phyloP scores from a whole-genome alignment of 2,888 invertebrate species.

The Lagria hirta region DNA sequence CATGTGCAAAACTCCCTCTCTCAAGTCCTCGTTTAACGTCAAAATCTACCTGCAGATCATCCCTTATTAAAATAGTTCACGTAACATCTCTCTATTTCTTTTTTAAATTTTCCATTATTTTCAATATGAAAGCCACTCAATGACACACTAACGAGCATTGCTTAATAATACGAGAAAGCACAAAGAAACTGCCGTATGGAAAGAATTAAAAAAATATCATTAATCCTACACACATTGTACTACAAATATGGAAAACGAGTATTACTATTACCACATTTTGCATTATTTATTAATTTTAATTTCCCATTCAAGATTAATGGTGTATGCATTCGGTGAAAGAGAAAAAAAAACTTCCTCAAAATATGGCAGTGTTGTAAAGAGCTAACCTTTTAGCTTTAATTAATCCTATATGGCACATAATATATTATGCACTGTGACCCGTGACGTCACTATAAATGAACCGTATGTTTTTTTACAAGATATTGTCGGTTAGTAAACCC shows the following conservation, averaged over 20 bases:
- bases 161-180: slow-evolving; percentile 8
- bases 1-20: slow-evolving; percentile 17
- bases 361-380: background rate
- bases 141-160: slow-evolving; percentile 8
- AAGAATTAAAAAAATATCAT: slow-evolving; percentile 18
- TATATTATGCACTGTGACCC: too few relatives aligned
- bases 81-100: background rate
- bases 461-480: slow-evolving; percentile 5
- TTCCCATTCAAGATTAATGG: slow-evolving; percentile 19
- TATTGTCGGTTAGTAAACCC: slow-evolving; percentile 5
- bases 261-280: slow-evolving; percentile 24
- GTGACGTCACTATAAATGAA: slow-evolving; percentile 5
- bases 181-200: slow-evolving; percentile 8
- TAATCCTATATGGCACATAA: too few relatives aligned
- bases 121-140: slow-evolving; percentile 1
- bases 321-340: too few relatives aligned
- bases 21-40: too few relatives aligned
- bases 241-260: slow-evolving; percentile 20
- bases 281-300: slow-evolving; percentile 23
- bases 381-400: slow-evolving; percentile 8
- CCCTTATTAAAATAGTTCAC: background rate
- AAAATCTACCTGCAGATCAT: slow-evolving; percentile 5
- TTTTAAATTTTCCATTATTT: background rate
- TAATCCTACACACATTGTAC: slow-evolving; percentile 22
- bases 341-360: slow-evolving; percentile 16